These are phyloP conservation scores for Poecilus cupreus DNA, from an alignment of 2,888 invertebrate genomes.

Conservation along the genomic window DNA sequence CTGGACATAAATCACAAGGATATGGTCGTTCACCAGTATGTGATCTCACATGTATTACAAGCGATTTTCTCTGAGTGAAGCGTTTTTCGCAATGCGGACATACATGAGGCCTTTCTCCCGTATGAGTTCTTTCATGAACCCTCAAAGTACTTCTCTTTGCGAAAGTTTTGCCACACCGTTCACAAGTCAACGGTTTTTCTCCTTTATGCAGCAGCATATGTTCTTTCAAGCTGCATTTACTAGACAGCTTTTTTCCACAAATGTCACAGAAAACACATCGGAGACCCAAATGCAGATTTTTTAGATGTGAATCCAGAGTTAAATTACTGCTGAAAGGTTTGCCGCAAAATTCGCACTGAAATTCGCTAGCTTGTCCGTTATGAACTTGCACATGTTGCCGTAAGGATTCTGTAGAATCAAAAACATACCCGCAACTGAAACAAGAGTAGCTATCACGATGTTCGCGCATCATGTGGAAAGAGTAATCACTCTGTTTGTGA, in stretches of 20 bases:
- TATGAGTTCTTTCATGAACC: slow-evolving; percentile 75
- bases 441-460: slow-evolving; percentile 13
- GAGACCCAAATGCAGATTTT: slow-evolving; percentile 65
- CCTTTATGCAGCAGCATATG: slow-evolving; percentile 33
- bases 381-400: slow-evolving; percentile 9
- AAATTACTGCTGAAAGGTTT: slow-evolving; percentile 63
- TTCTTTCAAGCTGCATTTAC: slow-evolving; percentile 20
- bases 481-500: slow-evolving; percentile 37
- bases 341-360: slow-evolving; percentile 67
- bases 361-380: slow-evolving; percentile 46
- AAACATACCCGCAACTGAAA: slow-evolving; percentile 9
- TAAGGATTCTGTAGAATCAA: slow-evolving; percentile 19
- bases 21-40: slow-evolving; percentile 60
- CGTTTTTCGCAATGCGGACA: slow-evolving; percentile 68
- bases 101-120: slow-evolving; percentile 66
- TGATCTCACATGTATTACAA: slow-evolving; percentile 64
- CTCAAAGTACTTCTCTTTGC: not conserved
- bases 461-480: slow-evolving; percentile 6
- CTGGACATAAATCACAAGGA: slow-evolving; percentile 59
- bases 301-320: slow-evolving; percentile 63
- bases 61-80: slow-evolving; percentile 62
- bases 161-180: slow-evolving; percentile 44
- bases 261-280: slow-evolving; percentile 60
- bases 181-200: slow-evolving; percentile 26
- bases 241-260: slow-evolving; percentile 31